These are phyloP conservation scores for Proales similis DNA, from an alignment of 1,140 invertebrate genomes.

Conservation along the genomic window DNA sequence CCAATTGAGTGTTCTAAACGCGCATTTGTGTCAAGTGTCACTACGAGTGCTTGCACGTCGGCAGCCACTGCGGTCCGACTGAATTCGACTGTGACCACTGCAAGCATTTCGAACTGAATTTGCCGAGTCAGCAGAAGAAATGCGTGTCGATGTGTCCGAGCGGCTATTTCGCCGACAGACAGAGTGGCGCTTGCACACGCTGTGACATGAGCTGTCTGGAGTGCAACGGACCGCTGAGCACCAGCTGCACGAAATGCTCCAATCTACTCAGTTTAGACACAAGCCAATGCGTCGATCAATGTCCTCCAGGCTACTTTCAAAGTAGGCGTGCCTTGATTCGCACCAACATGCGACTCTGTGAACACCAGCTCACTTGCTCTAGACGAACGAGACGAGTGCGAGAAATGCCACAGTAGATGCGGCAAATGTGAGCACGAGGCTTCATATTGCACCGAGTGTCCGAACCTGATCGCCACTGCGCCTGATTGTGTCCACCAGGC, in stretches of 20 bases:
- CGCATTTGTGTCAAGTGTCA: conserved; percentile 31
- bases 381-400: conserved; percentile 20
- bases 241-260: conserved; percentile 1
- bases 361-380: background rate
- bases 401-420: conserved; percentile 26
- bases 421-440: conserved; percentile 17
- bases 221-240: background rate
- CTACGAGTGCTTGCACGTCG: conserved; percentile 1
- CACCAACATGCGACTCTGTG: background rate
- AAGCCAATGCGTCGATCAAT: background rate
- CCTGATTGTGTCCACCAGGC: conserved; percentile 1
- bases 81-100: background rate
- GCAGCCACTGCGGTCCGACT: conserved; percentile 6
- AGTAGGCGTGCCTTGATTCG: background rate
- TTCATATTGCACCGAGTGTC: conserved; percentile 14
- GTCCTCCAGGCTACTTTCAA: conserved; percentile 8
- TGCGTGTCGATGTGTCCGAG: conserved; percentile 18
- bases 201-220: conserved; percentile 27
- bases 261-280: background rate
- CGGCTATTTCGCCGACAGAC: conserved; percentile 2
- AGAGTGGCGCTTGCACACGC: conserved; percentile 5
- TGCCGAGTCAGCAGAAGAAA: conserved; percentile 5
- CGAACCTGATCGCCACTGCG: background rate
- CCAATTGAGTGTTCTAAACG: too few species aligned
- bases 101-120: conserved; percentile 4